Evolutionary conservation across 1,140 invertebrate species (phyloP).

Genomic region (Acromyrmex echinatior): DNA sequence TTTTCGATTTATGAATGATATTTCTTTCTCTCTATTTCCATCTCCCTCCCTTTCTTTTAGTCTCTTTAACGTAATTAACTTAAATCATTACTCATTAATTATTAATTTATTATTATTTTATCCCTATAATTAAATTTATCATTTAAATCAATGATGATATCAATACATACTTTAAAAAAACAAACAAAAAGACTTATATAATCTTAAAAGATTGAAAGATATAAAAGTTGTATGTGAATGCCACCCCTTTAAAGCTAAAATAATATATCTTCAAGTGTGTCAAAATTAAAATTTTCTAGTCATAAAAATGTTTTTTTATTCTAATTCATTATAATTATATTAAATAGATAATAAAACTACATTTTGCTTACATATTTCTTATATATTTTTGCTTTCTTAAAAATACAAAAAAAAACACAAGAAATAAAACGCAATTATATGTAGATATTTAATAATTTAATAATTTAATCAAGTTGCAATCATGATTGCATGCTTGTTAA

Average conservation of each 20-base stretch:
- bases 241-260: not conserved
- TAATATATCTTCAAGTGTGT: not conserved
- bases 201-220: not conserved
- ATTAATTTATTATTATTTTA: constrained; percentile 6
- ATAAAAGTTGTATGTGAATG: not conserved
- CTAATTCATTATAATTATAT: not conserved
- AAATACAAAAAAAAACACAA: not conserved
- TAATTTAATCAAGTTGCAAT: constrained; percentile 1
- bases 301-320: not conserved
- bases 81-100: not conserved
- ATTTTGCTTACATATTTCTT: not conserved
- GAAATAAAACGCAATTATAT: constrained; percentile 5
- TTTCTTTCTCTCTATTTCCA: not conserved
- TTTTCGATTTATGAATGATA: constrained; percentile 9
- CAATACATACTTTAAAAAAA: not conserved
- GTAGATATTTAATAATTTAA: not conserved
- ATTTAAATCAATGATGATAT: not conserved
- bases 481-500: not conserved
- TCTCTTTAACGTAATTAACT: not conserved
- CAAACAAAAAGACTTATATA: not conserved
- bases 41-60: not conserved
- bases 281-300: not conserved
- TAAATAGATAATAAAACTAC: not conserved
- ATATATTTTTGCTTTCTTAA: not conserved
- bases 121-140: not conserved